Evolutionary conservation across 2,113 vertebrate species (phyloP).

Genomic region (Apeltes quadracus): DNA sequence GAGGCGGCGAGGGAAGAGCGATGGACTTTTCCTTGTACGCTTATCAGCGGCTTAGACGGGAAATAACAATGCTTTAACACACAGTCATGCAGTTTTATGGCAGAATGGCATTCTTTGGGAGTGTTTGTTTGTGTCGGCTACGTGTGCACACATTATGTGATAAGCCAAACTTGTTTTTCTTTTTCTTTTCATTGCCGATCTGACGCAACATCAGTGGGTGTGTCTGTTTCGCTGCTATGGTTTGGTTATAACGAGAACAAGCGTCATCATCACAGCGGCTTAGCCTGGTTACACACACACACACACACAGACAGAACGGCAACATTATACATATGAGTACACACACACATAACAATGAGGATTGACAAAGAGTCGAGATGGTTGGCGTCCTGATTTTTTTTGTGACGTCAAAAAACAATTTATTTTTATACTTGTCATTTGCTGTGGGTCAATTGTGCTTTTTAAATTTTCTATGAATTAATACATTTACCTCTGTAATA

Average conservation of each 20-base stretch:
- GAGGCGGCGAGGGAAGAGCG: not conserved
- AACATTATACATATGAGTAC: not conserved
- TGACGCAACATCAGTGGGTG: conserved; percentile 25
- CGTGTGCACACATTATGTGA: not conserved
- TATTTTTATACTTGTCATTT: too few relatives aligned
- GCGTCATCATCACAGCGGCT: conserved; percentile 41
- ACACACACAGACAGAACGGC: conserved; percentile 7
- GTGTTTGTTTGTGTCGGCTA: conserved; percentile 1
- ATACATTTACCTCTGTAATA: not conserved
- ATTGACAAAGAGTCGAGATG: not conserved
- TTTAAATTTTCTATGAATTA: too few relatives aligned
- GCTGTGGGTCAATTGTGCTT: not conserved
- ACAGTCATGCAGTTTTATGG: conserved; percentile 39
- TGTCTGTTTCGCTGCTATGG: conserved; percentile 21
- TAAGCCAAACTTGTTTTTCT: conserved; percentile 11
- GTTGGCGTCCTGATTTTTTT: conserved; percentile 15
- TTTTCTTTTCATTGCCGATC: conserved; percentile 27
- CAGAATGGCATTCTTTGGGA: conserved; percentile 30
- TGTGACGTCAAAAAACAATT: not conserved
- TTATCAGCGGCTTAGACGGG: conserved; percentile 54
- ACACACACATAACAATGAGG: conserved; percentile 1
- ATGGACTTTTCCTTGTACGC: conserved; percentile 37
- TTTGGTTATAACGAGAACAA: conserved; percentile 43
- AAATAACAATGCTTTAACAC: conserved; percentile 65
- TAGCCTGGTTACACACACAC: conserved; percentile 30